Percentiles rank a stretch among this genome's conserved stretches.
phyloP scores from a whole-genome alignment of 2,113 vertebrate genomes.

The Myocastor coypus region DNA sequence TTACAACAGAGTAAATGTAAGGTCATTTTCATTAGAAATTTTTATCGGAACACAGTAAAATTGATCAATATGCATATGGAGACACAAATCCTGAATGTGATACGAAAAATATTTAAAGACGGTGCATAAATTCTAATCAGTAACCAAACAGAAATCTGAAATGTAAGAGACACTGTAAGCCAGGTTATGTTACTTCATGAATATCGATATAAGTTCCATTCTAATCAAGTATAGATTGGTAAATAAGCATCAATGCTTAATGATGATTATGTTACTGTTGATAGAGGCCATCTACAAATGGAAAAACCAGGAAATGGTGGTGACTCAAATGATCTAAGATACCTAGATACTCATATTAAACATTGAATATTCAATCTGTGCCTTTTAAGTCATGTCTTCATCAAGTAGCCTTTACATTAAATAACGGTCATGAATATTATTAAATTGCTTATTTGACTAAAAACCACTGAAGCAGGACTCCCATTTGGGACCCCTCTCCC shows the following conservation, averaged over 20 bases:
- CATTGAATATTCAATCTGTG: neutral
- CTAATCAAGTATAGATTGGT: neutral
- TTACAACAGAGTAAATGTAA: neutral
- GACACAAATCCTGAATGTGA: neutral
- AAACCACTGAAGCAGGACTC: too few relatives aligned
- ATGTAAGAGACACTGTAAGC: neutral
- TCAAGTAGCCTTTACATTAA: neutral
- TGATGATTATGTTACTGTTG: neutral
- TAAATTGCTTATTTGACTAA: neutral
- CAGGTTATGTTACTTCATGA: neutral
- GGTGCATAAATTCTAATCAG: neutral
- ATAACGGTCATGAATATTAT: neutral
- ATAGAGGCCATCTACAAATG: neutral
- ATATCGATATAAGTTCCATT: neutral
- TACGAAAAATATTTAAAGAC: neutral
- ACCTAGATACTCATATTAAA: neutral
- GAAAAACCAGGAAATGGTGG: neutral
- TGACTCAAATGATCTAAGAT: neutral
- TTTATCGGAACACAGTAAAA: constrained; percentile 9
- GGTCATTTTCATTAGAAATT: neutral
- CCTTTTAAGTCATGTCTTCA: neutral
- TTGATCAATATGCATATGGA: neutral
- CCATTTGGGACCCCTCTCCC: too few relatives aligned
- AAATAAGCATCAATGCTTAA: neutral
- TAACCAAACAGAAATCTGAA: neutral